Percentiles rank a stretch among this genome's conserved stretches.
These are phyloP conservation scores for Adelges cooleyi DNA, from an alignment of 1,140 invertebrate genomes.

Conservation along the genomic window DNA sequence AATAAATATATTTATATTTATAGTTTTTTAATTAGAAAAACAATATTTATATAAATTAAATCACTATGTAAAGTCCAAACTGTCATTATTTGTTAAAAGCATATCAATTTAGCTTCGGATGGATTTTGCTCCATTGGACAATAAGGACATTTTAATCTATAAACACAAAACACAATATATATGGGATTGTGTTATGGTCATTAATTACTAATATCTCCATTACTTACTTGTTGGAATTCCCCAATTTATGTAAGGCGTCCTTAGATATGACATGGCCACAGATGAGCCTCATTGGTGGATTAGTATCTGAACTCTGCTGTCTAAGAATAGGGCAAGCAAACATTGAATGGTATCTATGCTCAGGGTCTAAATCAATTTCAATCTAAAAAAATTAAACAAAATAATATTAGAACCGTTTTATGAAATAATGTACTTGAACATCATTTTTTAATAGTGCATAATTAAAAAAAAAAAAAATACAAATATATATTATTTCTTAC, in stretches of 20 bases:
- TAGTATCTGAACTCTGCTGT: constrained; percentile 89
- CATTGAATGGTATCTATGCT: constrained; percentile 88
- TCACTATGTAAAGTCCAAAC: not conserved
- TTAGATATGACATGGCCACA: constrained; percentile 97
- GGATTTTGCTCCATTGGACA: constrained; percentile 94
- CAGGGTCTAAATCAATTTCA: constrained; percentile 78
- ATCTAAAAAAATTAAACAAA: constrained; percentile 48
- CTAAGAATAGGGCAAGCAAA: constrained; percentile 97
- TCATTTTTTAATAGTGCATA: not conserved
- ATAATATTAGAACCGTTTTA: not conserved
- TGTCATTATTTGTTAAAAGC: constrained; percentile 54
- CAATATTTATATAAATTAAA: not conserved
- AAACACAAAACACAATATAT: constrained; percentile 38
- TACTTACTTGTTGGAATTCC: constrained; percentile 78
- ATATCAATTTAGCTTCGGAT: constrained; percentile 79
- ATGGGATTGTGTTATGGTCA: not conserved
- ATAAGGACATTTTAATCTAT: constrained; percentile 93
- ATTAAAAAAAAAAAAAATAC: not conserved
- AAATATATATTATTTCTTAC: constrained; percentile 44
- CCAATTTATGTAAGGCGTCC: constrained; percentile 91
- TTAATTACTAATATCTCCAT: not conserved
- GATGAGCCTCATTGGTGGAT: constrained; percentile 91
- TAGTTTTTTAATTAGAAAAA: no score
- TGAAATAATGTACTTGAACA: not conserved
- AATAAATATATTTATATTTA: no score